A percentile compares a stretch with the other conserved stretches of the same genome.
Evolutionary conservation across 2,888 invertebrate genomes (phyloP).

Genomic region (Sminthurinus aureus): DNA sequence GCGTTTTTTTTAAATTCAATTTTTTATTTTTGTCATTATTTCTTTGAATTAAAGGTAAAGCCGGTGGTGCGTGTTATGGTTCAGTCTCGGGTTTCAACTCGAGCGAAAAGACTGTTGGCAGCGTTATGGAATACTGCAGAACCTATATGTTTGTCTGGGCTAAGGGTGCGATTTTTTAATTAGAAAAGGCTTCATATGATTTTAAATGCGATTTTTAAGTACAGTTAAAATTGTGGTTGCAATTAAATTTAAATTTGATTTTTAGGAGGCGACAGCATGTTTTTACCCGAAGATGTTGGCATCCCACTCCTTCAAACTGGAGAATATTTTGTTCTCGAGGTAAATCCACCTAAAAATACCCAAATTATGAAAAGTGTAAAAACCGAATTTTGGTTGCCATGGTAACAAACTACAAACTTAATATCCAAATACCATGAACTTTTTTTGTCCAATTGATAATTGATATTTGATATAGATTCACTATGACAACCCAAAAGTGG

Average conservation of each 20-base stretch:
- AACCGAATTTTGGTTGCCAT: slow-evolving; percentile 6
- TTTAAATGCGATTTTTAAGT: too few species aligned
- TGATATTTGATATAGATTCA: slow-evolving; percentile 12
- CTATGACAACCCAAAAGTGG: slow-evolving; percentile 18
- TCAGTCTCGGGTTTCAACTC: too few species aligned
- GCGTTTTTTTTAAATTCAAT: too few species aligned
- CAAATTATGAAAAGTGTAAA: not conserved
- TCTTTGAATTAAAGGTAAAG: too few species aligned
- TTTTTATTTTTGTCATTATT: too few species aligned
- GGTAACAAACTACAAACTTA: not conserved
- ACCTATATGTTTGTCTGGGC: too few species aligned
- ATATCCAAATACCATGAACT: not conserved
- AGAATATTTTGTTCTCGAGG: slow-evolving; percentile 30
- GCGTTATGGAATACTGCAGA: too few species aligned
- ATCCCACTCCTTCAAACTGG: slow-evolving; percentile 15
- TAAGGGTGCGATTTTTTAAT: too few species aligned
- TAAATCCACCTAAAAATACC: slow-evolving; percentile 29
- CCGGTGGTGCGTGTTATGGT: too few species aligned
- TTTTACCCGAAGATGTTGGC: slow-evolving; percentile 21
- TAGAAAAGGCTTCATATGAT: too few species aligned
- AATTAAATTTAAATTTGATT: not conserved
- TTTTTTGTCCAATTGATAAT: not conserved
- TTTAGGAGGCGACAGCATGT: not conserved
- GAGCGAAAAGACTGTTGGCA: too few species aligned
- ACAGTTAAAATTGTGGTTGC: too few species aligned